Conservation (phyloP, 2,113 vertebrate species). For the Raja brachyura region DNA sequence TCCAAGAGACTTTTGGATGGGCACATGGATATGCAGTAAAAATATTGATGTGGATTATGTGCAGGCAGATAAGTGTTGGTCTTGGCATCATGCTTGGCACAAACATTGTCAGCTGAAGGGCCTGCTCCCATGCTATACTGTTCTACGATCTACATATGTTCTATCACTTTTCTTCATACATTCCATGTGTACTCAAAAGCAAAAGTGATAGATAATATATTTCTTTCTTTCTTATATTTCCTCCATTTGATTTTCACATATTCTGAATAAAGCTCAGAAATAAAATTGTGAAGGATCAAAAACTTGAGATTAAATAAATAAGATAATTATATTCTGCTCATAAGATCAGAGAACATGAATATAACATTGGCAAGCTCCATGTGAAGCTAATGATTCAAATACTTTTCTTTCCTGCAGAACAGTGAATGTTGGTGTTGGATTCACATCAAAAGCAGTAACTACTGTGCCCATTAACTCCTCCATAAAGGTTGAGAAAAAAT, state of each 20-base stretch:
- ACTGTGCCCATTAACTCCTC: background rate
- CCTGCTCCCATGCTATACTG: too few relatives aligned
- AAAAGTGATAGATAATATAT: background rate
- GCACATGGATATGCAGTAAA: too few relatives aligned
- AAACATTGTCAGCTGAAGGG: too few relatives aligned
- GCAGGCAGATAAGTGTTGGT: too few relatives aligned
- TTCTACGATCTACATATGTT: too few relatives aligned
- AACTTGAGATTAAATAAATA: constrained; percentile 26
- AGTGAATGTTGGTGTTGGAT: background rate
- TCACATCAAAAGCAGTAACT: constrained; percentile 9
- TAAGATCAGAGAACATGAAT: constrained; percentile 21
- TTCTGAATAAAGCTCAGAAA: background rate
- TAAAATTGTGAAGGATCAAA: background rate
- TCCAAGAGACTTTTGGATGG: too few relatives aligned
- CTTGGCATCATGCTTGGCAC: too few relatives aligned
- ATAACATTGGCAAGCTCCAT: constrained; percentile 1
- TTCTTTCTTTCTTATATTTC: background rate
- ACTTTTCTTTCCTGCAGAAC: constrained; percentile 23
- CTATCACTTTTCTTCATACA: background rate
- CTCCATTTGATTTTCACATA: background rate
- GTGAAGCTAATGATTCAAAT: background rate
- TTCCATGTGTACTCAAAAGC: background rate
- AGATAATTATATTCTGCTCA: background rate
- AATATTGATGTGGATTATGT: too few relatives aligned
- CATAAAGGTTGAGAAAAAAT: background rate